These are phyloP conservation scores for Lomographa bimaculata DNA, from an alignment of 2,888 invertebrate genomes.

Conservation along the genomic window DNA sequence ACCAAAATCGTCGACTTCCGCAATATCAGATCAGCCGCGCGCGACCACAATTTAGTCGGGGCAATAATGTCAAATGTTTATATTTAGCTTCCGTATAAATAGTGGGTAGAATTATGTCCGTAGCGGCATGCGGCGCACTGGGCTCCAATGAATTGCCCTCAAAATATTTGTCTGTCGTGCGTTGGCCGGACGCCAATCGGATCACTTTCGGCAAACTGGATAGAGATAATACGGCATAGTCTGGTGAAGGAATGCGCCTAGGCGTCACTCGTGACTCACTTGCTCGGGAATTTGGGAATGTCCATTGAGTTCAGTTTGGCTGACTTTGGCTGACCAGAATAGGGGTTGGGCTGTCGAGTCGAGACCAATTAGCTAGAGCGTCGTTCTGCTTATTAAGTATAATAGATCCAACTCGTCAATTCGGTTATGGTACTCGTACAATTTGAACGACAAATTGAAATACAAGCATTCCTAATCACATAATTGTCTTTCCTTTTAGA, in stretches of 20 bases:
- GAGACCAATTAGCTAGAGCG: slow-evolving; percentile 1
- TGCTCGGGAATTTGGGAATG: slow-evolving; percentile 38
- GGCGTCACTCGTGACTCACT: slow-evolving; percentile 47
- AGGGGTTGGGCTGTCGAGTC: slow-evolving; percentile 5
- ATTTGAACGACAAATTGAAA: no score
- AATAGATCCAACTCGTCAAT: background rate
- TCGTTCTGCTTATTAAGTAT: background rate
- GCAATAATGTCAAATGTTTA: slow-evolving; percentile 66
- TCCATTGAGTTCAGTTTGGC: slow-evolving; percentile 28
- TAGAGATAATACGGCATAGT: slow-evolving; percentile 57
- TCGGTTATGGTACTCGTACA: no score
- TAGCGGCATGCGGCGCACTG: slow-evolving; percentile 46
- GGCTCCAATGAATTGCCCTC: slow-evolving; percentile 70
- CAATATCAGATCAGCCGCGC: slow-evolving; percentile 40
- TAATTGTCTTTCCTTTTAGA: no score
- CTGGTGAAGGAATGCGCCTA: slow-evolving; percentile 49
- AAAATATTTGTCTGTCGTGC: slow-evolving; percentile 79
- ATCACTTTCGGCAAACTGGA: slow-evolving; percentile 73
- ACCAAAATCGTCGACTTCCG: slow-evolving; percentile 53
- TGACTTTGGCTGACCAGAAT: slow-evolving; percentile 19
- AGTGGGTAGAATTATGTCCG: slow-evolving; percentile 64
- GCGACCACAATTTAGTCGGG: slow-evolving; percentile 47
- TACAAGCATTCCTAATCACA: no score
- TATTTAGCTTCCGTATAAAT: slow-evolving; percentile 69
- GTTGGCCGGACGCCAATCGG: slow-evolving; percentile 72